phyloP scores from a whole-genome alignment of 2,888 invertebrate genomes.

The Cetonia aurata region DNA sequence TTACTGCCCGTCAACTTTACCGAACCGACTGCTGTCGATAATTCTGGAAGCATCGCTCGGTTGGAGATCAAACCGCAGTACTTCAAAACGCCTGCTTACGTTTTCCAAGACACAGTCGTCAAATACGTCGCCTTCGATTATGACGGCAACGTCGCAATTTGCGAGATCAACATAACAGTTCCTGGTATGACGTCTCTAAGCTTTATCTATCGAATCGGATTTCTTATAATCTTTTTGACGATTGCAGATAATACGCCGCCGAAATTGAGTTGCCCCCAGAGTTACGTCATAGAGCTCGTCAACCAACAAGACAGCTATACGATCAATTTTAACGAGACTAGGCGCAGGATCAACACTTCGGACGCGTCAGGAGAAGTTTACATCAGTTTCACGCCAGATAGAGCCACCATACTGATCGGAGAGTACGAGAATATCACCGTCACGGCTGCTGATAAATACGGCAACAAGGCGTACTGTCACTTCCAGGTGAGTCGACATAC shows the following conservation, averaged over 20 bases:
- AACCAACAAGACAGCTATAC: slow-evolving; percentile 91
- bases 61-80: slow-evolving; percentile 93
- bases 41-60: slow-evolving; percentile 94
- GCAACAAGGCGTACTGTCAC: slow-evolving; percentile 90
- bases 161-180: slow-evolving; percentile 95
- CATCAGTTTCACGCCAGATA: slow-evolving; percentile 85
- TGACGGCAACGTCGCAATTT: slow-evolving; percentile 97
- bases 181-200: slow-evolving; percentile 69
- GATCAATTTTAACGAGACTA: slow-evolving; percentile 92
- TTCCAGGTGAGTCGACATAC: slow-evolving; percentile 78
- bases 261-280: slow-evolving; percentile 90
- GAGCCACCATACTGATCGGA: slow-evolving; percentile 86
- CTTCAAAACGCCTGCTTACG: slow-evolving; percentile 88
- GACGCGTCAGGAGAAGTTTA: slow-evolving; percentile 91
- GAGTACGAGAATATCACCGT: slow-evolving; percentile 94
- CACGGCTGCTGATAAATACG: slow-evolving; percentile 86
- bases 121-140: slow-evolving; percentile 97
- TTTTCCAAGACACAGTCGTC: slow-evolving; percentile 92
- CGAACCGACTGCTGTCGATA: slow-evolving; percentile 94
- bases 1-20: slow-evolving; percentile 92
- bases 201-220: slow-evolving; percentile 43
- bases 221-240: slow-evolving; percentile 22
- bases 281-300: slow-evolving; percentile 92
- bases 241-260: slow-evolving; percentile 88
- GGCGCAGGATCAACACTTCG: slow-evolving; percentile 84